These are phyloP conservation scores for Notodonta ziczac DNA, from an alignment of 2,888 invertebrate genomes.

Conservation along the genomic window DNA sequence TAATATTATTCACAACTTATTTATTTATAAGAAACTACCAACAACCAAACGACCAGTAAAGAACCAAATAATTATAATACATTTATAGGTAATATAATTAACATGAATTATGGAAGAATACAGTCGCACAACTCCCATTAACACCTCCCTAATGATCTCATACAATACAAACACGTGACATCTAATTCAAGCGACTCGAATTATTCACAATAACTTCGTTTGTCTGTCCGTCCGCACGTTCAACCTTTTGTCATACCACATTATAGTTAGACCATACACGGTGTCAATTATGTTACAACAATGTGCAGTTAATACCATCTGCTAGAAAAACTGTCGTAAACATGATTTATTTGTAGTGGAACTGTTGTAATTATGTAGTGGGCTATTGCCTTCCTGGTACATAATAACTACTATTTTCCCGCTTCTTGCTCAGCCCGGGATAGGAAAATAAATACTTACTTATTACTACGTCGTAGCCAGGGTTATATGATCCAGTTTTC, in stretches of 20 bases:
- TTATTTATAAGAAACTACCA: too few relatives aligned
- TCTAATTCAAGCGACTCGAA: not conserved
- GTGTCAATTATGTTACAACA: constrained; percentile 49
- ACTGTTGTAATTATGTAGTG: constrained; percentile 13
- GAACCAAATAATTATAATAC: too few relatives aligned
- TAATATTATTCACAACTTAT: too few relatives aligned
- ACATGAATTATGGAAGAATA: too few relatives aligned
- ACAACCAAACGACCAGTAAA: too few relatives aligned
- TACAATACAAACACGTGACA: not conserved
- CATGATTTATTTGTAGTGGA: constrained; percentile 34
- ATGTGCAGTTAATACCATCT: constrained; percentile 42
- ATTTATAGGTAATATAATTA: too few relatives aligned
- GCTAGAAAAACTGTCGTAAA: constrained; percentile 36
- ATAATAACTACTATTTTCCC: not conserved
- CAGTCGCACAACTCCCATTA: not conserved
- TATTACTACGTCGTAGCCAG: too few relatives aligned
- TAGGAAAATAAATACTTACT: not conserved
- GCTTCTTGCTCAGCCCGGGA: not conserved
- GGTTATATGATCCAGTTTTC: too few relatives aligned
- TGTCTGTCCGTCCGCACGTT: constrained; percentile 24
- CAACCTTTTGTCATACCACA: constrained; percentile 31
- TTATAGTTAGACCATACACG: constrained; percentile 33
- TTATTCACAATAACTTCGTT: constrained; percentile 1
- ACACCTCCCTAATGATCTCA: not conserved
- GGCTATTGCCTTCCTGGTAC: constrained; percentile 23